phyloP scores from a whole-genome alignment of 2,888 invertebrate species.

The Nomada lathburiana region DNA sequence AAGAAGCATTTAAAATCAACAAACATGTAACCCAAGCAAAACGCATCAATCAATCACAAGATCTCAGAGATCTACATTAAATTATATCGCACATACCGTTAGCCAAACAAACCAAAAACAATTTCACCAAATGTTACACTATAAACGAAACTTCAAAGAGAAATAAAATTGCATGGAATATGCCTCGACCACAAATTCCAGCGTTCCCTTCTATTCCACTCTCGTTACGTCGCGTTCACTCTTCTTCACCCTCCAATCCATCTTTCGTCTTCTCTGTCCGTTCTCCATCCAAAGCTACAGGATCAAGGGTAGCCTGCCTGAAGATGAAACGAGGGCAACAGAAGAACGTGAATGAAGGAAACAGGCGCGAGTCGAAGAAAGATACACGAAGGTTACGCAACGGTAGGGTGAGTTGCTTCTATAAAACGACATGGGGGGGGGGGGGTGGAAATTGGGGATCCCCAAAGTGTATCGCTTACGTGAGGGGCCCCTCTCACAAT shows the following conservation, averaged over 20 bases:
- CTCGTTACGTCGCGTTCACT: not conserved
- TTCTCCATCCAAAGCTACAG: not conserved
- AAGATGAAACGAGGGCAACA: constrained; percentile 18
- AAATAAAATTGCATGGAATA: not conserved
- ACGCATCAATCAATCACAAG: no score
- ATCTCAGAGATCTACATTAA: no score
- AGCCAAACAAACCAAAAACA: not conserved
- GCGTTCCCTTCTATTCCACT: not conserved
- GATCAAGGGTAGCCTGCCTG: not conserved
- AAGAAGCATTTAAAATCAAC: no score
- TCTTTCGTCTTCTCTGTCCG: not conserved
- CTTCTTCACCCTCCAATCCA: not conserved
- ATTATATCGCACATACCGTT: not conserved
- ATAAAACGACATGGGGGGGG: constrained; percentile 35
- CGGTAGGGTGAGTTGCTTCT: constrained; percentile 46
- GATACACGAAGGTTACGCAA: constrained; percentile 16
- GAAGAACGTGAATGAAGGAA: constrained; percentile 39
- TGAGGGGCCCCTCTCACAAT: constrained; percentile 75
- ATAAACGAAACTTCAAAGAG: not conserved
- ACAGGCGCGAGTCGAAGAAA: constrained; percentile 23
- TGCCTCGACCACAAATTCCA: not conserved
- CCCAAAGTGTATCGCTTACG: constrained; percentile 80
- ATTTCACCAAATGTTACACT: not conserved
- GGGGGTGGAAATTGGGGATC: constrained; percentile 59
- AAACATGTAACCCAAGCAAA: no score